These are phyloP conservation scores for Calycopis cecrops DNA, from an alignment of 1,140 invertebrate species.

Conservation along the genomic window DNA sequence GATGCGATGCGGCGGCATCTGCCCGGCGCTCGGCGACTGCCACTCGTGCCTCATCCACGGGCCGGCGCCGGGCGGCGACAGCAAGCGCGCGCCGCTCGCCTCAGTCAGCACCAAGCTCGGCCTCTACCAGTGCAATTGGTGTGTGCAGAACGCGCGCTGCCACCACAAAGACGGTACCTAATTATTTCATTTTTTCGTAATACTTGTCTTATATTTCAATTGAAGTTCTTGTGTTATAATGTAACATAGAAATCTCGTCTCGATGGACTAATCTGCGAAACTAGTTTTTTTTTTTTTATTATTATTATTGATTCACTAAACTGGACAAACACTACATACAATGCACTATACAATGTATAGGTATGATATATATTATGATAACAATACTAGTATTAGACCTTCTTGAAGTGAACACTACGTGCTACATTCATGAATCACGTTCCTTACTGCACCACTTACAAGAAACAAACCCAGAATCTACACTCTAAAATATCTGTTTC, in stretches of 20 bases:
- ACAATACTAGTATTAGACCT: neutral
- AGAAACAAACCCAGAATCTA: neutral
- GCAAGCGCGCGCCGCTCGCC: slow-evolving; percentile 52
- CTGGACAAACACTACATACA: slow-evolving; percentile 4
- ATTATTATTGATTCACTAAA: too few relatives aligned
- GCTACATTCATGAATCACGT: neutral
- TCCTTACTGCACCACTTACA: slow-evolving; percentile 4
- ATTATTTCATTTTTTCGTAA: too few relatives aligned
- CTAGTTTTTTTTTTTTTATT: too few relatives aligned
- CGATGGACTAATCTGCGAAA: too few relatives aligned
- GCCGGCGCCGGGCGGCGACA: slow-evolving; percentile 46
- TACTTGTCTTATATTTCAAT: too few relatives aligned
- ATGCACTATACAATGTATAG: too few relatives aligned
- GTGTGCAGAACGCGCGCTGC: slow-evolving; percentile 93
- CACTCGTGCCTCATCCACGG: slow-evolving; percentile 90
- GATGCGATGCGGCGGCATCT: slow-evolving; percentile 90
- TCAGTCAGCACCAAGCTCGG: slow-evolving; percentile 86
- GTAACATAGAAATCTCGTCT: too few relatives aligned
- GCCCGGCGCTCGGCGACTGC: slow-evolving; percentile 90
- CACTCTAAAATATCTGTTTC: neutral
- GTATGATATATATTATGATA: neutral
- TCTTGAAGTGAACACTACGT: slow-evolving; percentile 1
- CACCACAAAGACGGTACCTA: slow-evolving; percentile 85
- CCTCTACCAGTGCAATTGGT: slow-evolving; percentile 91
- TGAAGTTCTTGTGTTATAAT: too few relatives aligned